Conservation (phyloP, 35 echinoderm and acorn worm species). For the Apostichopus japonicus region DNA sequence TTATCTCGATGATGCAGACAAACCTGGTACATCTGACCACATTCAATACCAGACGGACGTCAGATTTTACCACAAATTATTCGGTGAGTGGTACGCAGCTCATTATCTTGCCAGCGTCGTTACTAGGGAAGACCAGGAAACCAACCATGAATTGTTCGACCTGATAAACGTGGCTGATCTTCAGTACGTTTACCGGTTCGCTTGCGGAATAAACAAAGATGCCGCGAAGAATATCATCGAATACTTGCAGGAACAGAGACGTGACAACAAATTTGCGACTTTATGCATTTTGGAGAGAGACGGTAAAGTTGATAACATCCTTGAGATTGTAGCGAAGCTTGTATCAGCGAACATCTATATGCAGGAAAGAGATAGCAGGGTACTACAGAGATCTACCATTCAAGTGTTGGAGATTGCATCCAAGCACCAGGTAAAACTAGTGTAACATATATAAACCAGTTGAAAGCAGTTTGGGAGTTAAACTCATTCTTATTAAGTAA, state of each 20-base stretch:
- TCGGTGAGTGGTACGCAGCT: slow-evolving; percentile 28
- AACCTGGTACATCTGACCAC: neutral
- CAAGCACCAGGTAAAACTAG: neutral
- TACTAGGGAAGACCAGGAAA: neutral
- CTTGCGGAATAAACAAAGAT: slow-evolving; percentile 15
- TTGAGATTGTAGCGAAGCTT: neutral
- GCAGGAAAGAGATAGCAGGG: neutral
- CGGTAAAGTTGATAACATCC: neutral
- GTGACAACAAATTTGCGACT: slow-evolving; percentile 3
- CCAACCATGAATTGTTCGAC: neutral
- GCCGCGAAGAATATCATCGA: neutral
- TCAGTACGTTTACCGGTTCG: neutral
- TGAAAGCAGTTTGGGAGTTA: no score
- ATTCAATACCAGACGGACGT: slow-evolving; percentile 12
- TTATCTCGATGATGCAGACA: neutral
- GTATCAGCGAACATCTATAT: neutral
- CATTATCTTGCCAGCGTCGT: neutral
- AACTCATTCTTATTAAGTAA: no score
- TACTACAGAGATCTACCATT: neutral
- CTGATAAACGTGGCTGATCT: neutral
- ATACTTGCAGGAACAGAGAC: neutral
- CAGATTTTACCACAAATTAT: slow-evolving; percentile 25
- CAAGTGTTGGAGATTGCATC: neutral
- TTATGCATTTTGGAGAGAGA: neutral
- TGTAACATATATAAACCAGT: no score